Evolutionary conservation across 2,113 vertebrate species (phyloP).

Genomic region (Tychaedon coryphoeus): DNA sequence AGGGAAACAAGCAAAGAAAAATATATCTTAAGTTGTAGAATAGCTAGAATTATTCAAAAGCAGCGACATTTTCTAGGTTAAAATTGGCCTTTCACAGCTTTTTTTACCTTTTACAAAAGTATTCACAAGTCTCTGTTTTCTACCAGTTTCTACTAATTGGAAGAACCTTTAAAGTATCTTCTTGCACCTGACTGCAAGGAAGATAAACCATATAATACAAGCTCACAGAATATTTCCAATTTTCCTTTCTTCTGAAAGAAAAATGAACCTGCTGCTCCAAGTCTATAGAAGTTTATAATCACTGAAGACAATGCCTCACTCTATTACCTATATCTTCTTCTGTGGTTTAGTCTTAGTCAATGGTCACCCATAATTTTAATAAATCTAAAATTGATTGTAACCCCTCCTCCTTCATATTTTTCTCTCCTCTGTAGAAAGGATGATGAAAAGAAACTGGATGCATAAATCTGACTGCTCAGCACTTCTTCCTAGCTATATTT

Average conservation of each 20-base stretch:
- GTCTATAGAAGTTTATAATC: not conserved
- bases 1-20: not conserved
- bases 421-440: not conserved
- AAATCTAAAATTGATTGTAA: conserved; percentile 1
- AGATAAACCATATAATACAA: not conserved
- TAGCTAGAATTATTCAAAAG: not conserved
- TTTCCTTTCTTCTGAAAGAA: not conserved
- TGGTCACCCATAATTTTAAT: conserved; percentile 25
- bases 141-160: not conserved
- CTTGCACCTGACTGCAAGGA: not conserved
- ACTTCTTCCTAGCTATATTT: not conserved
- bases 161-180: not conserved
- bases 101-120: not conserved
- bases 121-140: not conserved
- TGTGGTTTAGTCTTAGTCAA: not conserved
- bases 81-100: not conserved
- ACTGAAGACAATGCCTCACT: not conserved
- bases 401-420: not conserved
- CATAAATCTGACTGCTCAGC: not conserved
- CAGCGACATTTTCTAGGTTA: not conserved
- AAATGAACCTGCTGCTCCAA: not conserved
- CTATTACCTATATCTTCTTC: not conserved
- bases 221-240: not conserved
- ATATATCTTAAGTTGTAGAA: not conserved
- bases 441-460: not conserved